Percentiles rank a stretch among this genome's conserved stretches.
These are phyloP conservation scores for Ceraclea dissimilis DNA, from an alignment of 2,888 invertebrate genomes.

Conservation along the genomic window DNA sequence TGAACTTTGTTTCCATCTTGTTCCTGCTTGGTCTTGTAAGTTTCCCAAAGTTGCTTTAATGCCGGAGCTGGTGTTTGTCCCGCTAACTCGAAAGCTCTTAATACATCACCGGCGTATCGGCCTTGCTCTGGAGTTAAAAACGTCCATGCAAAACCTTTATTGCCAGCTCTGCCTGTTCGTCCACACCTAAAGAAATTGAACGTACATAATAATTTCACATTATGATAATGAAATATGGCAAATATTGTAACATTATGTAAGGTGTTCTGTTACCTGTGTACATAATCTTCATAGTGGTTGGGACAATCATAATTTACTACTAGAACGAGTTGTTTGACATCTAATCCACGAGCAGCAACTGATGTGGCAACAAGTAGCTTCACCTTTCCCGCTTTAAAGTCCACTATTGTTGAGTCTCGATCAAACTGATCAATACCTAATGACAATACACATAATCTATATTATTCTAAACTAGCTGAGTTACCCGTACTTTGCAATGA, in stretches of 20 bases:
- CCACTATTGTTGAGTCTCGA: slow-evolving; percentile 93
- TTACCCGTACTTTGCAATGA: not conserved
- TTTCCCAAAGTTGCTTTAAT: slow-evolving; percentile 74
- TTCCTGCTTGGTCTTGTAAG: slow-evolving; percentile 83
- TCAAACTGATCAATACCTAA: slow-evolving; percentile 96
- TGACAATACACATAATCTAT: slow-evolving; percentile 3
- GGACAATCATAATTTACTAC: slow-evolving; percentile 99
- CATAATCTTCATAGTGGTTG: slow-evolving; percentile 99
- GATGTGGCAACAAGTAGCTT: slow-evolving; percentile 94
- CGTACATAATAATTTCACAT: too few species aligned
- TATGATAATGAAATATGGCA: not conserved
- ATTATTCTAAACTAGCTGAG: too few species aligned
- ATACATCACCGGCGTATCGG: slow-evolving; percentile 85
- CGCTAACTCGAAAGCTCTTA: slow-evolving; percentile 86
- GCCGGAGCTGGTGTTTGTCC: slow-evolving; percentile 68
- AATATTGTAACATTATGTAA: not conserved
- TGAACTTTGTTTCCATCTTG: slow-evolving; percentile 89
- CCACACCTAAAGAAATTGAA: slow-evolving; percentile 67
- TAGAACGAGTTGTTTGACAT: slow-evolving; percentile 94
- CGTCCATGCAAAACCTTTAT: slow-evolving; percentile 95
- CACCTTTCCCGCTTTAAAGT: slow-evolving; percentile 93
- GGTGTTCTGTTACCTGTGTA: slow-evolving; percentile 57
- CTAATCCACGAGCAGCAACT: slow-evolving; percentile 96
- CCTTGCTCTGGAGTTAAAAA: slow-evolving; percentile 95
- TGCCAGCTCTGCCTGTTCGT: slow-evolving; percentile 84